These are phyloP conservation scores for Spodoptera litura DNA, from an alignment of 1,140 invertebrate species.

Conservation along the genomic window DNA sequence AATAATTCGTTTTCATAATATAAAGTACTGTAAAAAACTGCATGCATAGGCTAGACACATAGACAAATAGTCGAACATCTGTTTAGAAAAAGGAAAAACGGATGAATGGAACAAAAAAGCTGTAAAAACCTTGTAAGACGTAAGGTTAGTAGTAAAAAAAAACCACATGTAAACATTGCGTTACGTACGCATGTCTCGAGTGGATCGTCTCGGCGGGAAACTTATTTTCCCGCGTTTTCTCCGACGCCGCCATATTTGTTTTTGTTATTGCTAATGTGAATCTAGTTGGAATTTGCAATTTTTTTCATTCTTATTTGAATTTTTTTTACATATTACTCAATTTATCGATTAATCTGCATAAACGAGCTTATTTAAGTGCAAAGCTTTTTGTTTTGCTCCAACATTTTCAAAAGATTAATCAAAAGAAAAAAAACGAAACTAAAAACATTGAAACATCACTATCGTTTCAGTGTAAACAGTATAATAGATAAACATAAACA, in stretches of 20 bases:
- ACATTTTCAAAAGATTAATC: neutral
- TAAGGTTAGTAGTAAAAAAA: constrained; percentile 51
- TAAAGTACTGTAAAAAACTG: constrained; percentile 11
- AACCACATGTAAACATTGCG: constrained; percentile 64
- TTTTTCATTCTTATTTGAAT: neutral
- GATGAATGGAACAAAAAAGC: constrained; percentile 52
- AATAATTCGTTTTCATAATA: neutral
- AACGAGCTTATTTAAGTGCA: neutral
- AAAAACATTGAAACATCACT: neutral
- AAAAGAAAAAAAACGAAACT: neutral
- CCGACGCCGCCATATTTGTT: constrained; percentile 65
- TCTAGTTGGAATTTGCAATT: constrained; percentile 68
- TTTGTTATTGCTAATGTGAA: constrained; percentile 62
- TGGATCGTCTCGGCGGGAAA: constrained; percentile 73
- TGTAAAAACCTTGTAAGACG: constrained; percentile 43
- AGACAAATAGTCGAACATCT: neutral
- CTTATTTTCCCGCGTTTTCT: constrained; percentile 82
- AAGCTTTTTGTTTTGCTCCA: no score
- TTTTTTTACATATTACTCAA: neutral
- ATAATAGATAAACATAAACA: constrained; percentile 46
- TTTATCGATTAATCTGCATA: neutral
- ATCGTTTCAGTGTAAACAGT: constrained; percentile 28
- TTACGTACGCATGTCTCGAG: constrained; percentile 79
- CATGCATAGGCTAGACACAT: constrained; percentile 7
- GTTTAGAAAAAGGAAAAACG: constrained; percentile 39